Evolutionary conservation across 2,113 vertebrate species (phyloP), one percentile per base, ranked within the genome.

Genomic region (Xiphias gladius): DNA sequence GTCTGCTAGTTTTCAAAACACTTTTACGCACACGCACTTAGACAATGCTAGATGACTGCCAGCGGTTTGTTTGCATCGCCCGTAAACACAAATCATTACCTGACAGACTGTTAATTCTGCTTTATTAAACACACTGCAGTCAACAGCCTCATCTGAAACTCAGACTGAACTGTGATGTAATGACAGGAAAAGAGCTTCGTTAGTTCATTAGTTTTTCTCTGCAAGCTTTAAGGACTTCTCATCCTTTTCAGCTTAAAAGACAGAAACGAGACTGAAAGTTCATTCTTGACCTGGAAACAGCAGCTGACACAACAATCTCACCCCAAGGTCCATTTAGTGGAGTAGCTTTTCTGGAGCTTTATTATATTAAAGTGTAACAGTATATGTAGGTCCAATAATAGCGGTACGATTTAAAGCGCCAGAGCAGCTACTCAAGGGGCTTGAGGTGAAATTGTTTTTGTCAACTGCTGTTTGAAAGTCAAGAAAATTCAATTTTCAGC

Each of bases 1-100:
- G 52, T 82, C 73, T 50, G 43, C 46, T 62, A 7, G 70, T 62
- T 78, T 14, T 50, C 37, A 73, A 83, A 82, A 83, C 78, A 78
- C 37, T 22, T 46, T 3, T 3, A 46, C 20, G 4, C 17, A 22
- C 46, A 10, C 11, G 39, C 46, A 5, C n/a, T 12, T n/a, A 54
- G 48, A 73, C 62, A 59, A 19, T 50, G 28, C 50, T 46, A 30
- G 35, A 26, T 32, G 61, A 24, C 30, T 1, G 4, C 19, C 52
- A 26, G 1, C 20, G 52, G n/a, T 81, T 32, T 26, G 12, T 46
- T 20, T 52, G 30, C 3, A 24, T 70, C 50, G 46, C 13, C 37
- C 55, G n/a, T 12, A 2, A 62, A 69, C 43, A 73, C 26, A 54
- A 32, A 59, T 41, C 55, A 58, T 69, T 58, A 17, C 43, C 30